Conservation (phyloP, 37 sponge, comb jelly and placozoan species). For the Axinella damicornis region DNA sequence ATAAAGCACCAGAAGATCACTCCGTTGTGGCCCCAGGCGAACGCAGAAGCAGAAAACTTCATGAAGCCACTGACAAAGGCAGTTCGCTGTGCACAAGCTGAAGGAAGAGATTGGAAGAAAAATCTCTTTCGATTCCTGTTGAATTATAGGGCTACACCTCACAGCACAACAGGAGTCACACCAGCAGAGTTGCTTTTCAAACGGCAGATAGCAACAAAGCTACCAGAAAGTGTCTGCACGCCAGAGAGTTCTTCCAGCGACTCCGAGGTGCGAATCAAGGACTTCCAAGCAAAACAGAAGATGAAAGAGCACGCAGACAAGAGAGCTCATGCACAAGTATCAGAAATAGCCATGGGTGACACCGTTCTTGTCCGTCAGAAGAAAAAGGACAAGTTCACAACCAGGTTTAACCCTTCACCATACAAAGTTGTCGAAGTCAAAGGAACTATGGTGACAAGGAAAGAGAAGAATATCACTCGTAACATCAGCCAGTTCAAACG, state of each 20-base stretch:
- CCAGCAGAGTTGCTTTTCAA: conserved; percentile 37
- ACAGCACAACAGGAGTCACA: too few species aligned
- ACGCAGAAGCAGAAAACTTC: conserved; percentile 64
- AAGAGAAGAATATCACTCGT: conserved; percentile 43
- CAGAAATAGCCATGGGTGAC: conserved; percentile 44
- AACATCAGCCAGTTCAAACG: conserved; percentile 30
- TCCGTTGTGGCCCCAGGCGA: conserved; percentile 49
- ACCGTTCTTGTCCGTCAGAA: conserved; percentile 26
- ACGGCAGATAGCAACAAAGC: conserved; percentile 7
- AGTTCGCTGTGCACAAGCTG: conserved; percentile 30
- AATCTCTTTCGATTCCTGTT: conserved; percentile 34
- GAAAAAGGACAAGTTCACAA: conserved; percentile 56
- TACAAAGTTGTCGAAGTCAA: conserved; percentile 17
- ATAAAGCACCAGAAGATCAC: conserved; percentile 39
- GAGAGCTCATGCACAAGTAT: not conserved
- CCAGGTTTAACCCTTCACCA: conserved; percentile 44
- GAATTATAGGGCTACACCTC: conserved; percentile 56
- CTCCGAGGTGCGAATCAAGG: conserved; percentile 11
- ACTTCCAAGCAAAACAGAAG: conserved; percentile 30
- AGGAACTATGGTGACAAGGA: conserved; percentile 57
- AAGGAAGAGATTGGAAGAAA: conserved; percentile 57
- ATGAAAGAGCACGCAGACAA: conserved; percentile 33
- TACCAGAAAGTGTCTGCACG: not conserved
- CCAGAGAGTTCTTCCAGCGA: not conserved
- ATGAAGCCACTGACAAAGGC: conserved; percentile 64